Percentiles rank a stretch among this genome's conserved stretches.
phyloP scores from a whole-genome alignment of 2,888 invertebrate species.

The Mycalesis mineus region DNA sequence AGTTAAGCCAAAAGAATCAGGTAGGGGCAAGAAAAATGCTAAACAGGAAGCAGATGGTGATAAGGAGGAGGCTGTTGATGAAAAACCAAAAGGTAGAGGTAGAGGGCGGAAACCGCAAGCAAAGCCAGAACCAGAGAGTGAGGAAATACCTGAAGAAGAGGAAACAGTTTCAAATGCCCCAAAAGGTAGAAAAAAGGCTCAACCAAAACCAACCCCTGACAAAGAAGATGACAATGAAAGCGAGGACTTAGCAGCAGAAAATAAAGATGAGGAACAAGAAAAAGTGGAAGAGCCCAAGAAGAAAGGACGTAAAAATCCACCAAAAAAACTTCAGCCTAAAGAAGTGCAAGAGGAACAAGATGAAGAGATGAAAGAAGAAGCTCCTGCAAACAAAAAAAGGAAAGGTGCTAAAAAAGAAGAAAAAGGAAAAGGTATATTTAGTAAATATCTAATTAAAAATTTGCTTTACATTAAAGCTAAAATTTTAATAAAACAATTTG shows the following conservation, averaged over 20 bases:
- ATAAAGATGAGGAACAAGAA: slow-evolving; percentile 44
- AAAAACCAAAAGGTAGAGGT: slow-evolving; percentile 55
- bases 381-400: slow-evolving; percentile 47
- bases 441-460: not conserved
- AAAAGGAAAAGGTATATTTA: slow-evolving; percentile 47
- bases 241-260: slow-evolving; percentile 43
- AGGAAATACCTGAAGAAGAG: slow-evolving; percentile 40
- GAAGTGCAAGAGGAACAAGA: slow-evolving; percentile 47
- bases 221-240: slow-evolving; percentile 27
- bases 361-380: slow-evolving; percentile 39
- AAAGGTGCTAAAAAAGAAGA: slow-evolving; percentile 55
- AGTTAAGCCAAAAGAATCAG: slow-evolving; percentile 43
- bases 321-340: slow-evolving; percentile 55
- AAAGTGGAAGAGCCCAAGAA: slow-evolving; percentile 54
- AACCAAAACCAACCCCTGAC: slow-evolving; percentile 30
- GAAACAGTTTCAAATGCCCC: slow-evolving; percentile 41
- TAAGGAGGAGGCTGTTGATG: slow-evolving; percentile 39
- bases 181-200: slow-evolving; percentile 38
- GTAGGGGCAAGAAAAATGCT: slow-evolving; percentile 47
- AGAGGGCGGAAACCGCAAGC: slow-evolving; percentile 52
- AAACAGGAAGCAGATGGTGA: slow-evolving; percentile 42
- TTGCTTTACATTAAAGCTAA: not conserved
- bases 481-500: no score
- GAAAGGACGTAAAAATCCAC: slow-evolving; percentile 53
- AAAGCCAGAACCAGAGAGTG: slow-evolving; percentile 43